These are phyloP conservation scores for Pseudopipra pipra DNA, from an alignment of 2,113 vertebrate genomes.

Conservation along the genomic window DNA sequence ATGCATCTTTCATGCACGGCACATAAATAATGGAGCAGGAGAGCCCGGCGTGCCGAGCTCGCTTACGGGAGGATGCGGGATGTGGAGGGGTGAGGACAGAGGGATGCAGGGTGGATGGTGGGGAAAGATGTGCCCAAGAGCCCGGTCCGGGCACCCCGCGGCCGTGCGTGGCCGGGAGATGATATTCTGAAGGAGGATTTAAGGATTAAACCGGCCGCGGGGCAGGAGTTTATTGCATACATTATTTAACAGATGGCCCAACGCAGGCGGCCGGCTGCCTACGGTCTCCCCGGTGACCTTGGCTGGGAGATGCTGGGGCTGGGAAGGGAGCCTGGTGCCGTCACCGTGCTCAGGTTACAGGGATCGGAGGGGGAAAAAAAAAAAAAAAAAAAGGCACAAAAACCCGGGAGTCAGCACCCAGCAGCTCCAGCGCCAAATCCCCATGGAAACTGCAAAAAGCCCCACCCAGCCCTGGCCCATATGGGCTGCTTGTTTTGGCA, in stretches of 20 bases:
- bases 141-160: background rate
- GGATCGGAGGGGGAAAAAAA: background rate
- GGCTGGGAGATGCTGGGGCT: background rate
- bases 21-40: conserved; percentile 51
- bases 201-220: conserved; percentile 47
- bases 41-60: background rate
- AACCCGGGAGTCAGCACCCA: background rate
- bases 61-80: background rate
- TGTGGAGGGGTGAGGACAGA: background rate
- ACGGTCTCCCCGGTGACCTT: conserved; percentile 57
- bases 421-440: conserved; percentile 23
- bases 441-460: conserved; percentile 43
- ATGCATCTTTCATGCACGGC: conserved; percentile 45
- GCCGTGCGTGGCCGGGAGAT: background rate
- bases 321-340: background rate
- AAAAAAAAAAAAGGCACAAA: background rate
- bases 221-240: conserved; percentile 46
- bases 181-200: conserved; percentile 52
- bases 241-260: conserved; percentile 68
- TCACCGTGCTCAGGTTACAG: background rate
- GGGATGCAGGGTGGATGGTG: fast-evolving
- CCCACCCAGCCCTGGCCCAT: background rate
- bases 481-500: conserved; percentile 14
- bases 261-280: conserved; percentile 17
- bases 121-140: background rate